These are phyloP conservation scores for Drosophila pachea DNA, from an alignment of 1,140 invertebrate species.

Conservation along the genomic window DNA sequence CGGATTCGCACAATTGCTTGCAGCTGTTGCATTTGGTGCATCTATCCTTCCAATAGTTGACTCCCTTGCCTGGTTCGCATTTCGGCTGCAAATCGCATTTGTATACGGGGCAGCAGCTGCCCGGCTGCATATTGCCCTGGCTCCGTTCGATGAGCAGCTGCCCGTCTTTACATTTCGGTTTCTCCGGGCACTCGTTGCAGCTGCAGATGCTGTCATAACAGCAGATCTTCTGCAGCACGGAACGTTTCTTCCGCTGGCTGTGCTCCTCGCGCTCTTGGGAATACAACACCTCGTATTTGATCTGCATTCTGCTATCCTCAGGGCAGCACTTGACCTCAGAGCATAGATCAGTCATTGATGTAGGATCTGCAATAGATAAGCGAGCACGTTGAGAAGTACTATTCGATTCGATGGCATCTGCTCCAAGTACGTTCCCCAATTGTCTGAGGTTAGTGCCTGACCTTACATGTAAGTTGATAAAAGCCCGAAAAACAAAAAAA, in stretches of 20 bases:
- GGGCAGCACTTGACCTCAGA: too few species aligned
- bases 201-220: slow-evolving; percentile 28
- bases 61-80: slow-evolving; percentile 13
- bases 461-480: background rate
- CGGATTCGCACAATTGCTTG: slow-evolving; percentile 1
- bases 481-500: background rate
- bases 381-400: too few species aligned
- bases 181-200: slow-evolving; percentile 43
- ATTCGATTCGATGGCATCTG: background rate
- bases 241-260: too few species aligned
- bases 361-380: too few species aligned
- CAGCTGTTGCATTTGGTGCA: slow-evolving; percentile 60
- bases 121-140: slow-evolving; percentile 41
- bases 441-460: slow-evolving; percentile 8
- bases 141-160: slow-evolving; percentile 43
- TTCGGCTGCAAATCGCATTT: slow-evolving; percentile 38
- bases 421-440: background rate
- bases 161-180: slow-evolving; percentile 21
- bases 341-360: too few species aligned
- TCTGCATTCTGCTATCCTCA: too few species aligned
- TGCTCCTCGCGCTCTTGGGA: too few species aligned
- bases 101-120: slow-evolving; percentile 58
- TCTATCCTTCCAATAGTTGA: slow-evolving; percentile 36
- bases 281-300: too few species aligned
- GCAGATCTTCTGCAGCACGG: slow-evolving; percentile 14